Percentiles rank a stretch among this genome's conserved stretches.
These are phyloP conservation scores for Alethe diademata DNA, from an alignment of 2,113 vertebrate genomes.

Conservation along the genomic window DNA sequence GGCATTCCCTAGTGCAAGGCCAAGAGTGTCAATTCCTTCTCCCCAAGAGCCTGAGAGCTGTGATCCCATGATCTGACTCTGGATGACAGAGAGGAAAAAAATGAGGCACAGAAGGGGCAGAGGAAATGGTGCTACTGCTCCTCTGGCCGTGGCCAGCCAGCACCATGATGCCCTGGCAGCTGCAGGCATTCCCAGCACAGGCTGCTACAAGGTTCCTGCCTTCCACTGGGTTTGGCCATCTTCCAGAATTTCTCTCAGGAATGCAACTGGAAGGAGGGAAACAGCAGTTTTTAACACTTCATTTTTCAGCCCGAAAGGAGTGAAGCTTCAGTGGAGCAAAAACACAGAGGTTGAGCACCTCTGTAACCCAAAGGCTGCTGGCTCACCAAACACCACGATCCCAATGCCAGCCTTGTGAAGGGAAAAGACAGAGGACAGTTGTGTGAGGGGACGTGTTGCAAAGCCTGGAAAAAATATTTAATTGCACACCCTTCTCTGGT, in stretches of 20 bases:
- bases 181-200: neutral
- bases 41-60: neutral
- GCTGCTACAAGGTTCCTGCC: neutral
- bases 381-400: fast-evolving
- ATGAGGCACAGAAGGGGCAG: neutral
- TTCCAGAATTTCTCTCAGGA: constrained; percentile 41
- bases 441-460: neutral
- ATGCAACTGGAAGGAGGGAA: neutral
- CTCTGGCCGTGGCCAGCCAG: neutral
- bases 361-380: neutral
- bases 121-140: neutral
- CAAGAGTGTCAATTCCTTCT: neutral
- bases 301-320: neutral
- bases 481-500: neutral
- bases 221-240: neutral
- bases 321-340: neutral
- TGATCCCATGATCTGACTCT: neutral
- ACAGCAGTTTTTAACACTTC: constrained; percentile 12
- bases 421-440: neutral
- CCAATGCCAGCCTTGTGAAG: fast-evolving
- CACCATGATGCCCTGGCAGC: fast-evolving
- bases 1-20: neutral
- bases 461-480: neutral
- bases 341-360: neutral
- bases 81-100: neutral